Percentiles rank a stretch among this genome's conserved stretches.
These are phyloP conservation scores for Hippopotamyrus pictus DNA, from an alignment of 2,797 vertebrate genomes.

Conservation along the genomic window DNA sequence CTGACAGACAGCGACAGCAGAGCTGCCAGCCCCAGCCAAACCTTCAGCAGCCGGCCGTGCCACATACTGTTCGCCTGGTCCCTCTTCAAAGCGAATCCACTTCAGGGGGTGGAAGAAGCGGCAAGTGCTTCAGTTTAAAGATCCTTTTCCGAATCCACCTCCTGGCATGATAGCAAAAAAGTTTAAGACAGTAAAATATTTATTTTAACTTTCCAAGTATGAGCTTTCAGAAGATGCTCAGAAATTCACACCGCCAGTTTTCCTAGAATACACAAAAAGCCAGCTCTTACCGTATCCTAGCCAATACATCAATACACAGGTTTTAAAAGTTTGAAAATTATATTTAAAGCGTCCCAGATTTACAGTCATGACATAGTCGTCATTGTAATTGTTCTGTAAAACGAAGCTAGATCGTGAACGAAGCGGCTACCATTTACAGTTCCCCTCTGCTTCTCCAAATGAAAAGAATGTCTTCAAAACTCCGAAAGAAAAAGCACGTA, in stretches of 20 bases:
- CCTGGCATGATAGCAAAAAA: constrained; percentile 46
- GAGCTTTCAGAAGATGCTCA: background rate
- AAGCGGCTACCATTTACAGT: constrained; percentile 16
- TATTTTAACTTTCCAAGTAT: too few species aligned
- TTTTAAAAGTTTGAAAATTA: background rate
- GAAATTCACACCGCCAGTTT: background rate
- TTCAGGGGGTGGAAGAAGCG: constrained; percentile 30
- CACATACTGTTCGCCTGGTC: constrained; percentile 61
- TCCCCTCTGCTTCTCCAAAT: constrained; percentile 21
- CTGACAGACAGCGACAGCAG: constrained; percentile 57
- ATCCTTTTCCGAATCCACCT: constrained; percentile 30
- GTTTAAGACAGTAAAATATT: constrained; percentile 42
- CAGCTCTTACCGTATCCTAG: background rate
- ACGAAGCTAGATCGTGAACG: background rate
- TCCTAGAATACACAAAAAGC: background rate
- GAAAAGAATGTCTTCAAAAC: constrained; percentile 22
- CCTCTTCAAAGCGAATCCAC: constrained; percentile 37
- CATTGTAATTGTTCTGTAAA: background rate
- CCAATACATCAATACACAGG: background rate
- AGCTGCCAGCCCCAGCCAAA: constrained; percentile 70
- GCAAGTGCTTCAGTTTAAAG: background rate
- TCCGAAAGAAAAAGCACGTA: constrained; percentile 31
- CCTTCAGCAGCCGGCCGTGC: constrained; percentile 63
- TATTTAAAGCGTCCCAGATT: background rate
- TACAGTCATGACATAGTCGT: background rate